phyloP scores from a whole-genome alignment of 2,888 invertebrate species.

The Aquatica leii region DNA sequence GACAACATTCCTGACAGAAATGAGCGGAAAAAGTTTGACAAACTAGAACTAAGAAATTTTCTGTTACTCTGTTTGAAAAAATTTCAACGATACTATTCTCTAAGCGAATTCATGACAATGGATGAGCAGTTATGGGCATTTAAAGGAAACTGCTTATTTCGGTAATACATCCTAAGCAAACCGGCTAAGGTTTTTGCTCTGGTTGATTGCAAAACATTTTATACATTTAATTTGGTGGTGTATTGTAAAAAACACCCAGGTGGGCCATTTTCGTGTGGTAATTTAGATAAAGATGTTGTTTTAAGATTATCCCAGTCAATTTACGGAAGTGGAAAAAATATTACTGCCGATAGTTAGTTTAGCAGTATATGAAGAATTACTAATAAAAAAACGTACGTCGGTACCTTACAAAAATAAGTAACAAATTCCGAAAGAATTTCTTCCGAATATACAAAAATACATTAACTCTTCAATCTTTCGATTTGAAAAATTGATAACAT shows the following conservation, averaged over 20 bases:
- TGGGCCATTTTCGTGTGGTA: slow-evolving; percentile 1
- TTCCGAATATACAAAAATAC: neutral
- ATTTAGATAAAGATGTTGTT: neutral
- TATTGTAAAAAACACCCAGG: neutral
- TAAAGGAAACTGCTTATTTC: neutral
- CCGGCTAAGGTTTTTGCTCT: slow-evolving; percentile 2
- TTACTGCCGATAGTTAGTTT: neutral
- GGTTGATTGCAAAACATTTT: slow-evolving; percentile 1
- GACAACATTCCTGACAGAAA: neutral
- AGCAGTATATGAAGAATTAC: neutral
- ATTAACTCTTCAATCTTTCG: no score
- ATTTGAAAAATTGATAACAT: neutral
- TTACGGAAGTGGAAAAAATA: neutral
- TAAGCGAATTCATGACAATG: neutral
- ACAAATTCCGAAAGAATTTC: slow-evolving; percentile 4
- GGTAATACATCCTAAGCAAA: neutral
- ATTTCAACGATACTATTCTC: neutral
- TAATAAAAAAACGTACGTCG: neutral
- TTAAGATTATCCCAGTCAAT: neutral
- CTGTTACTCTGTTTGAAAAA: no score
- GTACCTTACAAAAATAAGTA: neutral
- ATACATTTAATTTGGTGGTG: neutral
- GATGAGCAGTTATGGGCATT: neutral
- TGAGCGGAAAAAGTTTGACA: no score
- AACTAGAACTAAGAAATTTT: no score